Evolutionary conservation across 2,888 invertebrate species (phyloP).

Genomic region (Hydroisotoma schaefferi): DNA sequence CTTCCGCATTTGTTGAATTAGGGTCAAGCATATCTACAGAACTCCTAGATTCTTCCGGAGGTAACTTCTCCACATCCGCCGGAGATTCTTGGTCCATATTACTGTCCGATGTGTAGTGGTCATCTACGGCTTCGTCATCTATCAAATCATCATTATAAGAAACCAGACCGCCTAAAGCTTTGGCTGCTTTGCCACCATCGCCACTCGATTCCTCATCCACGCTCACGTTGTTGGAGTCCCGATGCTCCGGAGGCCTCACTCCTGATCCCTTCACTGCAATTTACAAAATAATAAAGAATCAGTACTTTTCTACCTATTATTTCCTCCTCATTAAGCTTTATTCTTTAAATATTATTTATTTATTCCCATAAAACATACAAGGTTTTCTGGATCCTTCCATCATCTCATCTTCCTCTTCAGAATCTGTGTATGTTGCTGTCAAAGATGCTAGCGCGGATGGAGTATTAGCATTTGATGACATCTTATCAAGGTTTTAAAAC

Average conservation of each 20-base stretch:
- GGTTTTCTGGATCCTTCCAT: too few species aligned
- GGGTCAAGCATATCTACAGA: neutral
- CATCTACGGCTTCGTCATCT: slow-evolving; percentile 49
- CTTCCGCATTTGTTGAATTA: neutral
- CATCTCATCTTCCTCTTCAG: slow-evolving; percentile 81
- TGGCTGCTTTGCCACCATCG: neutral
- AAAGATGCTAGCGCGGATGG: slow-evolving; percentile 74
- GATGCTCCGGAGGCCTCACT: neutral
- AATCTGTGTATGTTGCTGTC: slow-evolving; percentile 86
- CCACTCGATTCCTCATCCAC: neutral
- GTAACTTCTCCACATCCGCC: neutral
- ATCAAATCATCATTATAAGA: slow-evolving; percentile 48
- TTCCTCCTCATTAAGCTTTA: too few species aligned
- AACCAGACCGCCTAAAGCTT: neutral
- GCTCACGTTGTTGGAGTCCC: neutral
- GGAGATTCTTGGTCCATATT: slow-evolving; percentile 9
- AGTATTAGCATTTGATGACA: slow-evolving; percentile 2
- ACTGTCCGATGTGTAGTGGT: slow-evolving; percentile 28
- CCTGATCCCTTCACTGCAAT: too few species aligned
- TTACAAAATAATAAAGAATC: too few species aligned
- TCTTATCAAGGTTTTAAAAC: too few species aligned
- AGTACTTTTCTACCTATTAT: too few species aligned
- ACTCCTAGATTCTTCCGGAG: neutral
- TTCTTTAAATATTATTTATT: too few species aligned
- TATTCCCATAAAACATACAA: too few species aligned